A percentile compares a stretch with the other conserved stretches of the same genome.
Evolutionary conservation across 1,140 invertebrate genomes (phyloP).

Genomic region (Aphis craccivora): DNA sequence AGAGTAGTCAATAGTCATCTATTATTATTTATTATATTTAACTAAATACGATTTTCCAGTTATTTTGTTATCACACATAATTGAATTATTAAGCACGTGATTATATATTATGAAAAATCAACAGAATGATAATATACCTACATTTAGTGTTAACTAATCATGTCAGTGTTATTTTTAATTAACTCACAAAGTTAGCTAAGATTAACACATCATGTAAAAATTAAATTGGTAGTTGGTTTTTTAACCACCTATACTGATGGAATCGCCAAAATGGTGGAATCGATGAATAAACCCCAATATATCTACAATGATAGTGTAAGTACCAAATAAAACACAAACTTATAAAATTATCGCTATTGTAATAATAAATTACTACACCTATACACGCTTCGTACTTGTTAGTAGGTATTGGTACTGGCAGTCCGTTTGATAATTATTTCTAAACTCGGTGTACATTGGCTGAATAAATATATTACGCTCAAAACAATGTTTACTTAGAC

Average conservation of each 20-base stretch:
- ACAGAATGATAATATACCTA: neutral
- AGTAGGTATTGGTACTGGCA: neutral
- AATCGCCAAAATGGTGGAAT: neutral
- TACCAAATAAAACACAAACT: neutral
- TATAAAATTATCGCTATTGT: neutral
- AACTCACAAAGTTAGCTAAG: too few species aligned
- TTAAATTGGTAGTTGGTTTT: neutral
- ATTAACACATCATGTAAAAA: neutral
- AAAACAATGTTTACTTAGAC: neutral
- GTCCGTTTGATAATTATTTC: neutral
- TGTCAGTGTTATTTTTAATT: too few species aligned
- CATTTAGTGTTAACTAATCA: too few species aligned
- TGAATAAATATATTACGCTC: neutral
- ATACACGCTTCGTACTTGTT: neutral
- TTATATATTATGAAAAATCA: neutral
- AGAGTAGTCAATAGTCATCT: neutral
- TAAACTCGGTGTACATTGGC: neutral
- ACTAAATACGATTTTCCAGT: neutral
- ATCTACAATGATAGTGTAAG: neutral
- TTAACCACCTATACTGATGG: too few species aligned
- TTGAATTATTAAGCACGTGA: too few species aligned
- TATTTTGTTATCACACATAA: neutral
- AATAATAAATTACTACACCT: neutral
- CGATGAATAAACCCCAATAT: neutral
- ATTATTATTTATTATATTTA: neutral